Percentiles rank a stretch among this genome's conserved stretches.
These are phyloP conservation scores for Mesorhabditis sp. DNA, from an alignment of 2,888 invertebrate species.

Conservation along the genomic window DNA sequence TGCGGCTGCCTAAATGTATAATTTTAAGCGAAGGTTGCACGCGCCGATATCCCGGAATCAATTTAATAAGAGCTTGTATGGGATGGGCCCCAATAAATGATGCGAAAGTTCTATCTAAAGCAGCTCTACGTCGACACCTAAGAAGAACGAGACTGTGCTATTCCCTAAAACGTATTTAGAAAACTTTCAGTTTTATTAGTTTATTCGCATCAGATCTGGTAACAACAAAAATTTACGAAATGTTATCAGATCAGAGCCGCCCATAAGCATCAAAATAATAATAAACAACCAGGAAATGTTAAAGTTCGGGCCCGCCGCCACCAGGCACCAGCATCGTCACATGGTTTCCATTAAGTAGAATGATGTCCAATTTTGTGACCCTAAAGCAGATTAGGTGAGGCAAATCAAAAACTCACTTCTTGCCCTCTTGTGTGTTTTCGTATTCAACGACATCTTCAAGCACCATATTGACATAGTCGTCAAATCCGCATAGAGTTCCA, in stretches of 20 bases:
- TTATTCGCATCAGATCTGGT: too few relatives aligned
- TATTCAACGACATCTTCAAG: slow-evolving; percentile 54
- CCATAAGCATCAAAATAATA: neutral
- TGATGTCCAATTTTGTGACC: slow-evolving; percentile 83
- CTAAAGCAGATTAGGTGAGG: neutral
- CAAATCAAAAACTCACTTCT: slow-evolving; percentile 68
- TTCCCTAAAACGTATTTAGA: too few relatives aligned
- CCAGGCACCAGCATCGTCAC: slow-evolving; percentile 77
- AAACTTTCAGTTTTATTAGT: too few relatives aligned
- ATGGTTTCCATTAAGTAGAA: slow-evolving; percentile 95
- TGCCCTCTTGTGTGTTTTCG: slow-evolving; percentile 91
- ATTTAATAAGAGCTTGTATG: too few relatives aligned
- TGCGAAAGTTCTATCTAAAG: too few relatives aligned
- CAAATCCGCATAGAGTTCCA: slow-evolving; percentile 78
- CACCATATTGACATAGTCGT: slow-evolving; percentile 57
- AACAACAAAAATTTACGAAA: too few relatives aligned
- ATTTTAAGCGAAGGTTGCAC: too few relatives aligned
- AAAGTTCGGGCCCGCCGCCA: slow-evolving; percentile 55
- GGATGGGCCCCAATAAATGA: too few relatives aligned
- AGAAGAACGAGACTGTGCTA: too few relatives aligned
- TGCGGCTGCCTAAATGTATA: too few relatives aligned
- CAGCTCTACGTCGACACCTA: too few relatives aligned
- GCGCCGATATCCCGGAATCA: too few relatives aligned
- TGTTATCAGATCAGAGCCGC: neutral
- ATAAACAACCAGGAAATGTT: slow-evolving; percentile 11